Conservation (phyloP, 2,888 invertebrate genomes). For the Drosophila neonasuta region DNA sequence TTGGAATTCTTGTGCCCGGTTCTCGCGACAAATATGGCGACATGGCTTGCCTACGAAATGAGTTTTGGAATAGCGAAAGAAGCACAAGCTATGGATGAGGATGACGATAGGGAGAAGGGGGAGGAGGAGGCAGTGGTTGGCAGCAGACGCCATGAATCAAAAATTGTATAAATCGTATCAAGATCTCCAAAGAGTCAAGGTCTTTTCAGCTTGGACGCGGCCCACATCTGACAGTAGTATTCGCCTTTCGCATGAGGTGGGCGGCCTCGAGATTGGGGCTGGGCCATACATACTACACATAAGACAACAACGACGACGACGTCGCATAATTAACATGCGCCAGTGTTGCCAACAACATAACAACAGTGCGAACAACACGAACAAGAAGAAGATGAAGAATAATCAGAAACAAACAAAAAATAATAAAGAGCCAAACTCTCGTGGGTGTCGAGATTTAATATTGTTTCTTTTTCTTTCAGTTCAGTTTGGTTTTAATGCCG, state of each 20-base stretch:
- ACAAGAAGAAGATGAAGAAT: conserved; percentile 32
- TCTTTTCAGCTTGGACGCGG: conserved; percentile 58
- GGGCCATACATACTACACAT: conserved; percentile 11
- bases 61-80: conserved; percentile 28
- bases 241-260: conserved; percentile 8
- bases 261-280: not conserved
- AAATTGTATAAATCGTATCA: conserved; percentile 73
- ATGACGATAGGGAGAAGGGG: not conserved
- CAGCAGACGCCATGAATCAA: conserved; percentile 66
- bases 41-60: conserved; percentile 70
- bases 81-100: not conserved
- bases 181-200: conserved; percentile 72
- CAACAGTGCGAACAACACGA: conserved; percentile 43
- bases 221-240: conserved; percentile 39
- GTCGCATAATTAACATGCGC: conserved; percentile 74
- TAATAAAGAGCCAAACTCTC: conserved; percentile 41
- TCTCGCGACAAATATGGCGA: conserved; percentile 66
- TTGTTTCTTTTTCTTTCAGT: conserved; percentile 38
- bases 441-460: conserved; percentile 63
- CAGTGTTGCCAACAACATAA: conserved; percentile 66
- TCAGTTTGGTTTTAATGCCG: conserved; percentile 40
- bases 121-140: not conserved
- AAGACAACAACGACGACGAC: conserved; percentile 34
- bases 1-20: conserved; percentile 47
- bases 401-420: conserved; percentile 28